Percentiles rank a stretch among this genome's conserved stretches.
phyloP scores from a whole-genome alignment of 2,113 vertebrate genomes.

The Sardina pilchardus region DNA sequence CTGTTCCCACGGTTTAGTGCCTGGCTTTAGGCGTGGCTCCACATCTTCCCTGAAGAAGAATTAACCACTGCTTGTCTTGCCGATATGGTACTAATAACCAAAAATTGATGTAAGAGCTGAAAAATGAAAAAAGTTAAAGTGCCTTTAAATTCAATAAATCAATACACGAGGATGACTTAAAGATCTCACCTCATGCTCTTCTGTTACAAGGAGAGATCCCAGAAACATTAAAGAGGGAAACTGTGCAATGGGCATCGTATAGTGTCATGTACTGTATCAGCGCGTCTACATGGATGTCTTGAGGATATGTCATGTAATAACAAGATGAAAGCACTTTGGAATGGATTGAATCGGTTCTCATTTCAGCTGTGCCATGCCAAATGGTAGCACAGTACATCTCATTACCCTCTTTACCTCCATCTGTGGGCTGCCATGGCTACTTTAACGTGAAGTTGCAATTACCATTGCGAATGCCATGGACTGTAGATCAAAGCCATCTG shows the following conservation, averaged over 20 bases:
- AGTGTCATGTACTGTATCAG: background rate
- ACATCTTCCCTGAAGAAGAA: background rate
- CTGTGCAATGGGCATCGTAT: background rate
- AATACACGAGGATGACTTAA: background rate
- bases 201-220: too few species aligned
- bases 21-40: background rate
- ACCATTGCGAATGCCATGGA: background rate
- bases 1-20: too few species aligned
- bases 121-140: too few species aligned
- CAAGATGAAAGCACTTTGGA: background rate
- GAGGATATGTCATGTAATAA: background rate
- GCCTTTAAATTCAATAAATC: too few species aligned
- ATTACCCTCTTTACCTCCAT: background rate
- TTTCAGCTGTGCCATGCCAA: background rate
- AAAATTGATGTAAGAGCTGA: too few species aligned
- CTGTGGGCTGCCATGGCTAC: background rate
- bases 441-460: background rate
- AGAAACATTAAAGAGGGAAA: background rate
- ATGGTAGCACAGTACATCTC: background rate
- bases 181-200: too few species aligned
- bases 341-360: background rate
- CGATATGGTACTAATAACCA: too few species aligned
- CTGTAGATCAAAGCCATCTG: background rate
- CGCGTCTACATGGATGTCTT: background rate
- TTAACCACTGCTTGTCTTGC: too few species aligned